Evolutionary conservation across 2,888 invertebrate species (phyloP).

Genomic region (Tuberolachnus salignus): DNA sequence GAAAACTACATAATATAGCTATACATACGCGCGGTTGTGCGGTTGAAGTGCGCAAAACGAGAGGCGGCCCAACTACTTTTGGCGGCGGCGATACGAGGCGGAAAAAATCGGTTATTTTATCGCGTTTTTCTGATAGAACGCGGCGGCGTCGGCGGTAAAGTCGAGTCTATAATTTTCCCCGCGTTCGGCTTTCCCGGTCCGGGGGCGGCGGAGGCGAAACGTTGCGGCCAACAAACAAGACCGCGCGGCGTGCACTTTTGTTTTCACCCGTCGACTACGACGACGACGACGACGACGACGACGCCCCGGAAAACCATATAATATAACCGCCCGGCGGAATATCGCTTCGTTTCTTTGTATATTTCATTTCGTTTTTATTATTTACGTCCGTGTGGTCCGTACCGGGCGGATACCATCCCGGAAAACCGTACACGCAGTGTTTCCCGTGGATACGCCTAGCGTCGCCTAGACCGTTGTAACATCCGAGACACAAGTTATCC

Average conservation of each 20-base stretch:
- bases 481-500: too few relatives aligned
- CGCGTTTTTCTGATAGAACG: constrained; percentile 42
- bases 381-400: too few relatives aligned
- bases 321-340: neutral
- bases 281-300: too few relatives aligned
- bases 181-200: too few relatives aligned
- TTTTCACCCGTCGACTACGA: neutral
- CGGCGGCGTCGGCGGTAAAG: neutral
- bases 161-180: constrained; percentile 14
- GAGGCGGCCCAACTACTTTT: constrained; percentile 6
- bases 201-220: neutral
- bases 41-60: constrained; percentile 9
- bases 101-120: constrained; percentile 41
- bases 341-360: neutral
- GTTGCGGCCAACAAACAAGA: too few relatives aligned
- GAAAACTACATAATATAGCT: too few relatives aligned
- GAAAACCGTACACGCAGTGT: constrained; percentile 25
- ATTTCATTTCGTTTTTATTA: neutral
- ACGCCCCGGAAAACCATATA: constrained; percentile 23
- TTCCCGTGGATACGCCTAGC: too few relatives aligned
- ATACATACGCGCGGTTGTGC: neutral
- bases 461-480: too few relatives aligned
- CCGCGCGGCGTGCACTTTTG: neutral
- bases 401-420: too few relatives aligned
- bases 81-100: constrained; percentile 27